A percentile compares a stretch with the other conserved stretches of the same genome.
phyloP scores from a whole-genome alignment of 37 sponge, comb jelly and placozoan species.

The Haliclona indistincta region DNA sequence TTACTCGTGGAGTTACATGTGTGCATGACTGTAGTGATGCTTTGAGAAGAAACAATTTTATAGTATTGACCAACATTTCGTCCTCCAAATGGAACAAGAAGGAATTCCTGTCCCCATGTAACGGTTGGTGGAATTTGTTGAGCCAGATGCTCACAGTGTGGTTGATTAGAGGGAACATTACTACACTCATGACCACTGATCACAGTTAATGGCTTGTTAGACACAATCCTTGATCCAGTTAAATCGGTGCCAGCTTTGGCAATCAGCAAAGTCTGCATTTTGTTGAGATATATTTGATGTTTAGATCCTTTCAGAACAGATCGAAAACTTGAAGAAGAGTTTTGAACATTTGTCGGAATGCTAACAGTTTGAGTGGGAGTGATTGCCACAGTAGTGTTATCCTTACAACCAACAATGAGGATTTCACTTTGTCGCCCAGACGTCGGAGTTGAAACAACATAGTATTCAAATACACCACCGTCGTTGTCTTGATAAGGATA shows the following conservation, averaged over 20 bases:
- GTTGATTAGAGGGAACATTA: background rate
- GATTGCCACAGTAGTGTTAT: background rate
- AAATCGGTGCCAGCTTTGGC: background rate
- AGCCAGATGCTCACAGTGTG: background rate
- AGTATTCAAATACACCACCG: too few species aligned
- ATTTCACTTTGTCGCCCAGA: too few species aligned
- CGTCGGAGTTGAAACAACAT: too few species aligned
- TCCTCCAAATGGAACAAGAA: background rate
- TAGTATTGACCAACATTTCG: background rate
- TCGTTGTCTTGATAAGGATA: too few species aligned
- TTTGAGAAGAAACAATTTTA: background rate
- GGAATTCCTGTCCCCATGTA: background rate
- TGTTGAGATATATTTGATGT: background rate
- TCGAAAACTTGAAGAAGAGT: background rate
- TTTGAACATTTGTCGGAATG: background rate
- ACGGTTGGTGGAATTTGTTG: slow-evolving; percentile 3
- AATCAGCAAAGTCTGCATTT: background rate
- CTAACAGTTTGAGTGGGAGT: background rate
- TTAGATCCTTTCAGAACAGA: background rate
- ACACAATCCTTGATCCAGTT: slow-evolving; percentile 7
- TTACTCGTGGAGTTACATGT: too few species aligned
- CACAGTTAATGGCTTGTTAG: slow-evolving; percentile 2
- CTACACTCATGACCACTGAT: background rate
- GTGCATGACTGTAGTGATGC: too few species aligned
- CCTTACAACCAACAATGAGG: background rate